Conservation (phyloP, 30 jellyfish, hydroid and myxozoan genomes). For the Turritopsis dohrnii region DNA sequence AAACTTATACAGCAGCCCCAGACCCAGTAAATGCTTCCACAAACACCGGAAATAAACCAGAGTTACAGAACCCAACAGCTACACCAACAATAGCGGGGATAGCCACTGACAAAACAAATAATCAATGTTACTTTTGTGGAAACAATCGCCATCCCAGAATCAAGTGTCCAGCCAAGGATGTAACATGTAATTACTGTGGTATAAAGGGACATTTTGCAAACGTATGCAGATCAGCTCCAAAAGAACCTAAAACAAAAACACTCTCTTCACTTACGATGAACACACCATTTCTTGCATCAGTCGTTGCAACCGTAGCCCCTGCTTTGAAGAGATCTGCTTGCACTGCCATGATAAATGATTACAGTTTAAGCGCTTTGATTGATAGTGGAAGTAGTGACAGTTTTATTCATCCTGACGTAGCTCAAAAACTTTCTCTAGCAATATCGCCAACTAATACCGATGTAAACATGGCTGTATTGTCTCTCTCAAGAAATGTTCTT, state of each 20-base stretch:
- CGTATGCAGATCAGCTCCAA: too few species aligned
- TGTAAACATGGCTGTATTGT: not conserved
- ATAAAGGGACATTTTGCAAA: slow-evolving; percentile 43
- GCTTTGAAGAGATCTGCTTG: not conserved
- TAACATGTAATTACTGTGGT: slow-evolving; percentile 33
- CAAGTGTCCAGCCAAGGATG: slow-evolving; percentile 27
- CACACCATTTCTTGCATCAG: too few species aligned
- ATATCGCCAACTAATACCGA: not conserved
- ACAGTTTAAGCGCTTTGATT: not conserved
- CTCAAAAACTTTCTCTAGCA: not conserved
- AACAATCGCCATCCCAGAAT: slow-evolving; percentile 10
- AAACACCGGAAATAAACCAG: too few species aligned
- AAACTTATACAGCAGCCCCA: too few species aligned
- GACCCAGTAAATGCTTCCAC: too few species aligned
- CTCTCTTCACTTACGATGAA: too few species aligned
- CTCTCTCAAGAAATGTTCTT: not conserved
- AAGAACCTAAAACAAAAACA: too few species aligned
- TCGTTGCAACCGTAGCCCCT: not conserved
- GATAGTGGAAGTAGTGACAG: not conserved
- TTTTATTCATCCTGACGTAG: not conserved
- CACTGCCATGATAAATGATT: not conserved
- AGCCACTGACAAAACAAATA: slow-evolving; percentile 29
- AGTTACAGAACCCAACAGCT: too few species aligned
- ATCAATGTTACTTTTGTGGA: slow-evolving; percentile 46
- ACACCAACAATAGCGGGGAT: slow-evolving; percentile 16